Base-by-base conservation (phyloP, 2,797 vertebrate species). In the Trichosurus vulpecula region DNA sequence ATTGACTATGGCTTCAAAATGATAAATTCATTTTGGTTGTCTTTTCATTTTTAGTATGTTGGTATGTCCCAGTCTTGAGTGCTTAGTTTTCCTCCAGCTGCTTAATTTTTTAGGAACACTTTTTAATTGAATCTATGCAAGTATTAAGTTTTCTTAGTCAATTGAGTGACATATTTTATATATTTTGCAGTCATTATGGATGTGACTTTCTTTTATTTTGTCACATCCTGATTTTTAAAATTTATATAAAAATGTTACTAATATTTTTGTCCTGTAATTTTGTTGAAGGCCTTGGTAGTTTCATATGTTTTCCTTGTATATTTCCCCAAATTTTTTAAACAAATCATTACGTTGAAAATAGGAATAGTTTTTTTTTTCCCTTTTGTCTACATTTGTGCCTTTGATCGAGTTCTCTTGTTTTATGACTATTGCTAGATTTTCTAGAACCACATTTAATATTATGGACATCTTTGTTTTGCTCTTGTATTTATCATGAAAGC, bases 281-380 rank as follows among this genome's bases (percentile, higher is more conserved):
- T 66, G 4, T 30, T 35, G 58, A 74, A 74, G n/a, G 5, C 66
- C n/a, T 41, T 74, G 74, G 74, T 22, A 74, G 5, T 74, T 74
- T 74, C 66, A 22, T 41, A 74, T 22, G 41, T 19, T 14, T 61
- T 35, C 31, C 19, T 74, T 19, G 5, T 16, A n/a, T 10, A n/a
- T 19, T n/a, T 30, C 9, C 30, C 61, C 30, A 35, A 13, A 61
- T 35, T 11, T 74, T n/a, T 13, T 16, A 74, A 31, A 35, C 16
- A 74, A 74, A 29, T 74, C 14, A 74, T 74, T 3, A 6, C 74
- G 0, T 19, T 74, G 66, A 31, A 19, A 41, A 74, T 74, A 41
- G 1, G 16, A 29, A 6, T 35, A 41, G 16, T n/a, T n/a, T 2
- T 74, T 74, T 41, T 0, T 61, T 5, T 19, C 0, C 16, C 1